phyloP scores from a whole-genome alignment of 2,113 vertebrate genomes.

The Tragelaphus strepsiceros region DNA sequence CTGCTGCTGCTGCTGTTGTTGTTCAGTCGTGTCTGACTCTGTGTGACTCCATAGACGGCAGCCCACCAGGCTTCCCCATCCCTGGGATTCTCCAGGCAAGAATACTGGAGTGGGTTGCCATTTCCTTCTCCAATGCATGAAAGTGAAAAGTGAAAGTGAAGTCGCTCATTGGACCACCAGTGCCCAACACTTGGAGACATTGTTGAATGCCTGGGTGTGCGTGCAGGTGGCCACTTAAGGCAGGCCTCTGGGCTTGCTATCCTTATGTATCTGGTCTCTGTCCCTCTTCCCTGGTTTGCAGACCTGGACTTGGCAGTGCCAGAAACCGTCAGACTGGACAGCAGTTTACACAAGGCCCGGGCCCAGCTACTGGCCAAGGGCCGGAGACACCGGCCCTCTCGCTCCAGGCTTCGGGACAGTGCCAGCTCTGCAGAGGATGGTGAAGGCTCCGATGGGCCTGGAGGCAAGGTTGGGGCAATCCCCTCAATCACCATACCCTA shows the following conservation, averaged over 20 bases:
- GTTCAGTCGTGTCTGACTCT: too few relatives aligned
- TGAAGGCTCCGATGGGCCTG: slow-evolving; percentile 81
- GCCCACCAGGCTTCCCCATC: too few relatives aligned
- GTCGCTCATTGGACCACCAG: background rate
- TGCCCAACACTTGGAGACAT: fast-evolving
- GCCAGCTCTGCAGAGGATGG: slow-evolving; percentile 91
- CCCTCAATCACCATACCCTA: background rate
- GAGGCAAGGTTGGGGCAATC: slow-evolving; percentile 66
- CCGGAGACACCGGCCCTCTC: slow-evolving; percentile 86
- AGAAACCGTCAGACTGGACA: slow-evolving; percentile 92
- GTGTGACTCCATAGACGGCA: too few relatives aligned
- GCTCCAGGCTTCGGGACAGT: slow-evolving; percentile 88
- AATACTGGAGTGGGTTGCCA: too few relatives aligned
- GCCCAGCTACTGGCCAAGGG: slow-evolving; percentile 89
- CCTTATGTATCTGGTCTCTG: slow-evolving; percentile 34
- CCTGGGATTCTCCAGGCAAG: too few relatives aligned
- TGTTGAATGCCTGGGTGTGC: background rate
- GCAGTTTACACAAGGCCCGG: slow-evolving; percentile 91
- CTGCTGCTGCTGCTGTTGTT: too few relatives aligned
- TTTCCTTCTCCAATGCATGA: too few relatives aligned
- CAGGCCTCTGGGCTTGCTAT: background rate
- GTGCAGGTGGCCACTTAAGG: background rate
- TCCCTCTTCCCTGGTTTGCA: slow-evolving; percentile 57
- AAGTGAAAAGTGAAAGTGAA: too few relatives aligned
- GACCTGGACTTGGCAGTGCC: slow-evolving; percentile 91